Evolutionary conservation across 1,140 invertebrate genomes (phyloP).

Genomic region (Anagrus nilaparvatae): DNA sequence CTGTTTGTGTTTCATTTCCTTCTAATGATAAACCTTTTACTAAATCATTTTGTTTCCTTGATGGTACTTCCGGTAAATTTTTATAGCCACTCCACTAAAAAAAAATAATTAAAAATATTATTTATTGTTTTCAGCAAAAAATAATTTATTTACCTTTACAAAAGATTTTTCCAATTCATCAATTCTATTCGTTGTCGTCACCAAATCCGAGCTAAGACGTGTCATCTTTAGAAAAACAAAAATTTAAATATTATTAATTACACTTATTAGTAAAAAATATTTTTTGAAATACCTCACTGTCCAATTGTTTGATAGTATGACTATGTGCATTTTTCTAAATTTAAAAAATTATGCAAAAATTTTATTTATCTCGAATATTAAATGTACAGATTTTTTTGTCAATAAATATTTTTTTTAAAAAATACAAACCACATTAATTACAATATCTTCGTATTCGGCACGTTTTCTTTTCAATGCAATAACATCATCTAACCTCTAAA

Average conservation of each 20-base stretch:
- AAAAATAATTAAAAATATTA: too few relatives aligned
- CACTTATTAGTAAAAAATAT: background rate
- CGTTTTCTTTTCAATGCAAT: constrained; percentile 12
- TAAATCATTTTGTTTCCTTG: too few relatives aligned
- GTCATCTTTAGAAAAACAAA: constrained; percentile 9
- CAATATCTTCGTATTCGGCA: constrained; percentile 13
- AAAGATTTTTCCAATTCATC: constrained; percentile 11
- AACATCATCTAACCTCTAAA: constrained; percentile 14
- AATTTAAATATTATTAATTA: background rate
- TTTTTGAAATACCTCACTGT: constrained; percentile 7
- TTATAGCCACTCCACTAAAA: too few relatives aligned
- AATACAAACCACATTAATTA: constrained; percentile 16
- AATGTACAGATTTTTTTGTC: too few relatives aligned
- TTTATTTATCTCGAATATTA: too few relatives aligned
- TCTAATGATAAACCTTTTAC: too few relatives aligned
- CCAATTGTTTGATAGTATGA: constrained; percentile 3
- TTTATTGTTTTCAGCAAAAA: too few relatives aligned
- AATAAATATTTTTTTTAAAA: background rate
- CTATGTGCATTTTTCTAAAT: constrained; percentile 13
- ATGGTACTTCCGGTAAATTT: too few relatives aligned
- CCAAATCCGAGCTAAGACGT: constrained; percentile 3
- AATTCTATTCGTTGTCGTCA: constrained; percentile 4
- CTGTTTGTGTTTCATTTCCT: too few relatives aligned
- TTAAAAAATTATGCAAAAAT: background rate
- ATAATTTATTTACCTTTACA: constrained; percentile 3